Base-by-base conservation (phyloP, 2,797 vertebrate species). In the Podargus strigoides region DNA sequence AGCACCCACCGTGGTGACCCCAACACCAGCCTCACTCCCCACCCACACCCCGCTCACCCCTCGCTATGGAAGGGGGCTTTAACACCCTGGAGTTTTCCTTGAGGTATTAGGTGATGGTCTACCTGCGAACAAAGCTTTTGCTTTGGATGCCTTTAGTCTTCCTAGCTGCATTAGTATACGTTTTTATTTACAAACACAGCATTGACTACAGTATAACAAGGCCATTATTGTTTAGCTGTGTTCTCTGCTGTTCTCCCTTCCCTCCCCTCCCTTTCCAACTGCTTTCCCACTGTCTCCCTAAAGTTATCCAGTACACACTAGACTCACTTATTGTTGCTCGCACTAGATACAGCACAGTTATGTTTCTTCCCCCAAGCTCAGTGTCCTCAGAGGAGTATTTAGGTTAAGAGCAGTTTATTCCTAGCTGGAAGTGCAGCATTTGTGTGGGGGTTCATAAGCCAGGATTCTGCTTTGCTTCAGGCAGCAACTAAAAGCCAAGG, bases 321-420 rank as follows among this genome's bases (percentile, higher is more conserved):
- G 42, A 30, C 87, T 91, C 74, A 22, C 73, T 91, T 27, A 60
- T 30, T 91, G 64, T 82, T 83, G 27, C 62, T 42, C 1, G 10
- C 73, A 50, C 72, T n/a, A 34, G 24, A 58, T 8, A 15, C 42
- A 44, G 62, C 42, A 27, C 62, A 77, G 73, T 91, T 66, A 17
- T 73, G 63, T 74, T 78, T 73, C 87, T 94, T 93, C 90, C 95
- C 94, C 73, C 62, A 37, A 93, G 94, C 95, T 90, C 87, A 64
- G 76, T 20, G 62, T 90, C 87, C 93, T 94, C 93, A 79, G 77
- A 96, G 91, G 93, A 95, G 85, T 93, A 91, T 94, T 96, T 95
- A 91, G 80, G 82, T 91, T 94, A 93, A 96, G 59, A 93, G 34
- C 83, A 93, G 90, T 95, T 96, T 88, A 94, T 95, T 94, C 83